These are phyloP conservation scores for Lochmaea capreae DNA, from an alignment of 2,888 invertebrate genomes.

Conservation along the genomic window DNA sequence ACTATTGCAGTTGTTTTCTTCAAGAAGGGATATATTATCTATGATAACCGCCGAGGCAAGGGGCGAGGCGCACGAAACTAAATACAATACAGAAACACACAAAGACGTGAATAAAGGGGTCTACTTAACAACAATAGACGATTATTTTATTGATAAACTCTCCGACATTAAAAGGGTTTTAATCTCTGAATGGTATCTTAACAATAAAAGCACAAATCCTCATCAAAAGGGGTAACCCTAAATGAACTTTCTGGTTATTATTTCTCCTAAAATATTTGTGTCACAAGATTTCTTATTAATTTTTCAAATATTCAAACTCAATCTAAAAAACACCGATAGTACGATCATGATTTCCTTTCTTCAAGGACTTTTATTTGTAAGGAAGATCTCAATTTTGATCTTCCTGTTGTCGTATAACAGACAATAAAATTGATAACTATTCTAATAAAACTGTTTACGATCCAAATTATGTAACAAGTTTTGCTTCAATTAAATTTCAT, in stretches of 20 bases:
- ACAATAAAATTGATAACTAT: neutral
- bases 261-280: no score
- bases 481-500: neutral
- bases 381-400: neutral
- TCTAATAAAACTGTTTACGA: neutral
- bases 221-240: no score
- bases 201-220: neutral
- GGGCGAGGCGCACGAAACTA: neutral
- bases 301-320: no score
- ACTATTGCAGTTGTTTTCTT: neutral
- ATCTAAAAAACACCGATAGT: neutral
- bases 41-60: neutral
- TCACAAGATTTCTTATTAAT: no score
- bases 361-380: neutral
- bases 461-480: neutral
- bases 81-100: neutral
- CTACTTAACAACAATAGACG: neutral
- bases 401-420: neutral
- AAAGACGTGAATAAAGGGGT: neutral
- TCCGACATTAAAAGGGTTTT: neutral
- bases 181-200: neutral
- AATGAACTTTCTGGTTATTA: no score
- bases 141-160: neutral
- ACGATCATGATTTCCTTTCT: neutral
- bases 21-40: neutral